Evolutionary conservation across 1,140 invertebrate genomes (phyloP), one percentile per base, ranked within the genome.

Genomic region (Leptopilina clavipes): DNA sequence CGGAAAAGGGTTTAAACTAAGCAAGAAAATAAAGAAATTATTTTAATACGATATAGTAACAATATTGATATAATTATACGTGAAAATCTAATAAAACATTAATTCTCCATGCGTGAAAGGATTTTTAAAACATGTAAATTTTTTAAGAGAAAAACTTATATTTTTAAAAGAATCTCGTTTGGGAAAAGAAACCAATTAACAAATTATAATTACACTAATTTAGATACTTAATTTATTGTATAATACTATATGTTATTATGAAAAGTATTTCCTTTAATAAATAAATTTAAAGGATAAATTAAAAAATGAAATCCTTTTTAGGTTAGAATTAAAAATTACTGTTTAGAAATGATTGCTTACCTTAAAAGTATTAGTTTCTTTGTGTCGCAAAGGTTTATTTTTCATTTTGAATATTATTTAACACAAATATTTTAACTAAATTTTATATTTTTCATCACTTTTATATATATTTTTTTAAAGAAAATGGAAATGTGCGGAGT

Each of bases 1-100:
- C 96, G 17, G 94, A 93, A 89, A 98, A 98, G 12, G 95, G 93
- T 88, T 95, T 93, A 89, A 97, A 98, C 96, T 97, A 70, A 79
- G 82, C 76, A 75, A 78, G 75, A 78, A 82, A 76, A 78, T 73
- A 25, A 54, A 59, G 31, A 75, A 22, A 79, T 54, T 48, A 76
- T 10, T 72, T 65, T 76, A 70, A 73, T 70, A 0, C 18, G n/a
- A n/a, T 31, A 74, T 31, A 14, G n/a, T 73, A 59, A 80, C 73
- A 82, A 76, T 74, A 48, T 73, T 73, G 31, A 72, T 80, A 19
- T 72, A 73, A 65, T 48, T 31, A 31, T 5, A 31, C 5, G 25
- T 31, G 25, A 5, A 31, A 31, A 31, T 31, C 14, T 14, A 31
- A 72, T 11, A 22, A 73, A 70, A 72, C 73, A 40, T 40, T 40